Conservation (phyloP, 2,113 vertebrate species). For the Erythrocercus mccallii region DNA sequence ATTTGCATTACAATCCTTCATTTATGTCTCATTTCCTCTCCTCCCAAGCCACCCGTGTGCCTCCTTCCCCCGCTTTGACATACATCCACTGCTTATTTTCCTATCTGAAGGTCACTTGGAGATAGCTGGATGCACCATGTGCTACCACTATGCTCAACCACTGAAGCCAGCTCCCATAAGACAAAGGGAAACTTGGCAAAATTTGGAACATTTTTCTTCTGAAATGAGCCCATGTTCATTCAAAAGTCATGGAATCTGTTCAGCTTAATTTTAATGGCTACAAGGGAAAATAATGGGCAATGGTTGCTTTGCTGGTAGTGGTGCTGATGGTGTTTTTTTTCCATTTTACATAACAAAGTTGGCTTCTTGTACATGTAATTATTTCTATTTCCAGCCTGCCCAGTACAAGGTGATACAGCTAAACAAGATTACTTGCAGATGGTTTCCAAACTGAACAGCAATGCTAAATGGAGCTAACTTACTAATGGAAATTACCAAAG, state of each 20-base stretch:
- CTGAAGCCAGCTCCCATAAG: background rate
- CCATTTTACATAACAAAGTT: slow-evolving; percentile 2
- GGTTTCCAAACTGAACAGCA: background rate
- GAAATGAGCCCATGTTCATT: background rate
- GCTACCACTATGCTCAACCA: background rate
- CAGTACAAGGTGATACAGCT: background rate
- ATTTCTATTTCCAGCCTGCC: background rate
- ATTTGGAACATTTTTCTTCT: background rate
- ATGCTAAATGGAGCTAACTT: background rate
- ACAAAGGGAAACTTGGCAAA: background rate
- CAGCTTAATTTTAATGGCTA: background rate
- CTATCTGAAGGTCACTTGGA: background rate
- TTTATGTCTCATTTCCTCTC: background rate
- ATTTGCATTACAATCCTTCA: background rate
- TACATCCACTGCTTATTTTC: background rate
- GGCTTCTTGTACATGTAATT: background rate
- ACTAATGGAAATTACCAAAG: background rate
- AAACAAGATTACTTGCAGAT: background rate
- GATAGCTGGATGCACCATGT: background rate
- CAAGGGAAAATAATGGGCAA: background rate
- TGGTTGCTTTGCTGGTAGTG: background rate
- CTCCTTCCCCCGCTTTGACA: background rate
- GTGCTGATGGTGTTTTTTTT: background rate
- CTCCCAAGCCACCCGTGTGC: background rate
- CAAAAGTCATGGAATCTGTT: background rate